These are phyloP conservation scores for Hippocampus barbouri DNA, from an alignment of 2,113 vertebrate genomes.

Conservation along the genomic window DNA sequence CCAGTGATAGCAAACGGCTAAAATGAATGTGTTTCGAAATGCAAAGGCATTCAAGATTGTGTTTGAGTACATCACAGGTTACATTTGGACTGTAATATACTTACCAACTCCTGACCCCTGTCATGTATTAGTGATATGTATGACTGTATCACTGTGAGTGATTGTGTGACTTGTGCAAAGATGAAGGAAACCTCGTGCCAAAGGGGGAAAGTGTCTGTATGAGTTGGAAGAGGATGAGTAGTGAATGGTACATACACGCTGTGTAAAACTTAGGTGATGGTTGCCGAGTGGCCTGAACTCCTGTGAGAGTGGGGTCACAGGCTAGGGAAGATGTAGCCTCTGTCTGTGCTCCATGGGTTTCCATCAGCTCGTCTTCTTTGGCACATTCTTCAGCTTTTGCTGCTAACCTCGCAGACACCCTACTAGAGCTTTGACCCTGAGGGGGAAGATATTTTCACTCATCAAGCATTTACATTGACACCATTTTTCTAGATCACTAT, in stretches of 20 bases:
- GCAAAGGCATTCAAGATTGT: conserved; percentile 11
- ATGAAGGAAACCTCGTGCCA: conserved; percentile 3
- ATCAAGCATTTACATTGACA: conserved; percentile 5
- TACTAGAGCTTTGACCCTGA: conserved; percentile 53
- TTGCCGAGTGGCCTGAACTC: conserved; percentile 80
- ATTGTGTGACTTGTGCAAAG: conserved; percentile 30
- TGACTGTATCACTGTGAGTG: conserved; percentile 10
- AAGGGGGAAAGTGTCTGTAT: conserved; percentile 19
- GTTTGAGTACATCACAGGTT: conserved; percentile 14
- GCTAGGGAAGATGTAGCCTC: conserved; percentile 72
- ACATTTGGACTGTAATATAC: conserved; percentile 50
- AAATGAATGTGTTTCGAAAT: not conserved
- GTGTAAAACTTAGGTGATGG: conserved; percentile 83
- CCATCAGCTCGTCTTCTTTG: conserved; percentile 51
- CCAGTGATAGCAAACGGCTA: conserved; percentile 13
- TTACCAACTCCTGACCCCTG: conserved; percentile 61
- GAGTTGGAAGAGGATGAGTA: conserved; percentile 66
- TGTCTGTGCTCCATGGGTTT: conserved; percentile 39
- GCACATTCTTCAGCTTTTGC: conserved; percentile 68
- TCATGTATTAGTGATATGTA: conserved; percentile 28
- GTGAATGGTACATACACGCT: conserved; percentile 89
- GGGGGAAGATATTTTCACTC: conserved; percentile 19
- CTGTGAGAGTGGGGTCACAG: conserved; percentile 88
- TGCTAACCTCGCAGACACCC: conserved; percentile 66
- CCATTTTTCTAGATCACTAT: not conserved